Evolutionary conservation across 2,113 vertebrate genomes (phyloP).

Genomic region (Rostratula benghalensis): DNA sequence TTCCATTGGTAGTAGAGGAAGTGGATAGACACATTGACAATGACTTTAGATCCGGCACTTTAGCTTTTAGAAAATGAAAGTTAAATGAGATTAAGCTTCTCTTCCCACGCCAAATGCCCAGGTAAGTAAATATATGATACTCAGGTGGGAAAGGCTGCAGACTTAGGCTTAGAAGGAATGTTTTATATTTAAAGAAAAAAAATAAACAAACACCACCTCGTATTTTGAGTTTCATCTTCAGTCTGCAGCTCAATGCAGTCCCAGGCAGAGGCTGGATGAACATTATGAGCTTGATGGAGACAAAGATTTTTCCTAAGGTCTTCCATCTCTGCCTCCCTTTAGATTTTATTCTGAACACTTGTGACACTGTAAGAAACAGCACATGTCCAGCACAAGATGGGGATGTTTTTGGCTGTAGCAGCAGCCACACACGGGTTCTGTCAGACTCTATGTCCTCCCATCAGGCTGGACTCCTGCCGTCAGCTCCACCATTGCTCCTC

Average conservation of each 20-base stretch:
- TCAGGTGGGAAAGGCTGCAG: not conserved
- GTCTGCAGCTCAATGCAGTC: not conserved
- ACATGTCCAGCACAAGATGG: not conserved
- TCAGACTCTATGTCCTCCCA: not conserved
- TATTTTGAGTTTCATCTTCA: not conserved
- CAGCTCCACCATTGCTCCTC: not conserved
- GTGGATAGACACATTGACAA: not conserved
- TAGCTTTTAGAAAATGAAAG: not conserved
- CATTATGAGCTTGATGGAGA: not conserved
- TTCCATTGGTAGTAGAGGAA: not conserved
- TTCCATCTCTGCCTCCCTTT: not conserved
- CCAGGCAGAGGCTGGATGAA: not conserved
- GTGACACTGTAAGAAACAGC: not conserved
- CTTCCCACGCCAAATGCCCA: not conserved
- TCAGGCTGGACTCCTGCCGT: not conserved
- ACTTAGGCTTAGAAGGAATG: not conserved
- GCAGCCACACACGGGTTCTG: not conserved
- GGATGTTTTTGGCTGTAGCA: not conserved
- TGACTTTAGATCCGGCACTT: not conserved
- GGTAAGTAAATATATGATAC: not conserved
- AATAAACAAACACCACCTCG: no score
- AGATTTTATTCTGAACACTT: not conserved
- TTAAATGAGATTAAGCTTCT: not conserved
- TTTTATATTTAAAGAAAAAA: not conserved
- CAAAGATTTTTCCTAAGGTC: not conserved